A percentile compares a stretch with the other conserved stretches of the same genome.
phyloP scores from a whole-genome alignment of 2,797 vertebrate genomes.

The Acanthiza pusilla region DNA sequence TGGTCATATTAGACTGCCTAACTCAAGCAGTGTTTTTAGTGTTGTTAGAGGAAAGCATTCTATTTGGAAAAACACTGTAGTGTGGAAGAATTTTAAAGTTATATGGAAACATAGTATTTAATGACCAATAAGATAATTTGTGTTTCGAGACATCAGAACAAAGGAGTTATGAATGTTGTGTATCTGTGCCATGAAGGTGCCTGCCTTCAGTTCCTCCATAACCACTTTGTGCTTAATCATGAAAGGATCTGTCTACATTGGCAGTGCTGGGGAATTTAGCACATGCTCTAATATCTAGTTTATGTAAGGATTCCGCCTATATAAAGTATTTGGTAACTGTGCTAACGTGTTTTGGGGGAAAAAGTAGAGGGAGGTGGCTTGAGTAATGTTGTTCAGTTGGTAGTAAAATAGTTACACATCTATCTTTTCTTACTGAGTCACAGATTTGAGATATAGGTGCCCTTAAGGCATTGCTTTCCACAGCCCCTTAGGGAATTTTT shows the following conservation, averaged over 20 bases:
- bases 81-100: background rate
- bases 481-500: background rate
- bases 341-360: background rate
- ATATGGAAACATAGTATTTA: background rate
- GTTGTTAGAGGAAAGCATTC: background rate
- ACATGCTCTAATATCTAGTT: background rate
- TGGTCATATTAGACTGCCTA: background rate
- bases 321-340: background rate
- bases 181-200: background rate
- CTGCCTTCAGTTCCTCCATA: background rate
- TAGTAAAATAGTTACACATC: background rate
- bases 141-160: background rate
- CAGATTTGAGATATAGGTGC: background rate
- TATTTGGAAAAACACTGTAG: background rate
- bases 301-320: background rate
- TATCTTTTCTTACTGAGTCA: background rate
- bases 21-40: background rate
- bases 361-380: background rate
- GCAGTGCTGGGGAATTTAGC: background rate
- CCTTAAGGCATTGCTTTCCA: background rate
- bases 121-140: background rate
- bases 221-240: background rate
- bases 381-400: background rate
- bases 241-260: background rate
- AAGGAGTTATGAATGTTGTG: background rate